phyloP scores from a whole-genome alignment of 2,113 vertebrate species.

The Nerophis lumbriciformis region DNA sequence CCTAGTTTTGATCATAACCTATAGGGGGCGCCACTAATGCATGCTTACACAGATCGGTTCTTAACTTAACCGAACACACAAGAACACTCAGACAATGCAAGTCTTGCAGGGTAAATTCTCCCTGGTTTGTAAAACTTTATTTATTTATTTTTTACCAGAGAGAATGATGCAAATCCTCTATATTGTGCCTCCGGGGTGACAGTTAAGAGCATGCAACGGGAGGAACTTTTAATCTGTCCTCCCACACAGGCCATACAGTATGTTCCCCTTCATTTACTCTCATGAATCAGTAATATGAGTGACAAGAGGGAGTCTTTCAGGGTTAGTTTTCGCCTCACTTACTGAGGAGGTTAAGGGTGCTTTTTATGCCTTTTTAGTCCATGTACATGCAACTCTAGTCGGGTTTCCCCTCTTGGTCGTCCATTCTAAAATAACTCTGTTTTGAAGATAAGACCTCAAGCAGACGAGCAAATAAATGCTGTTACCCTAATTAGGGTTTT shows the following conservation, averaged over 20 bases:
- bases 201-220: slow-evolving; percentile 31
- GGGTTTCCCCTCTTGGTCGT: too few relatives aligned
- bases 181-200: slow-evolving; percentile 22
- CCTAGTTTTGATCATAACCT: too few relatives aligned
- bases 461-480: too few relatives aligned
- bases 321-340: background rate
- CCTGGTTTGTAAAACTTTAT: background rate
- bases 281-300: slow-evolving; percentile 50
- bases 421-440: too few relatives aligned
- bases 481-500: too few relatives aligned
- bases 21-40: too few relatives aligned
- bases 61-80: too few relatives aligned
- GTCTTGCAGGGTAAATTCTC: background rate
- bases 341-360: background rate
- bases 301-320: background rate
- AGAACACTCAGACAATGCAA: background rate
- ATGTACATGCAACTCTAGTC: too few relatives aligned
- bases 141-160: background rate
- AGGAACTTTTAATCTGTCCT: slow-evolving; percentile 31
- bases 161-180: slow-evolving; percentile 6
- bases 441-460: too few relatives aligned
- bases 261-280: slow-evolving; percentile 54
- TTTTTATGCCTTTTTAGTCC: background rate
- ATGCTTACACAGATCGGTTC: too few relatives aligned
- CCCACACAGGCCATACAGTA: slow-evolving; percentile 28